Percentiles rank a stretch among this genome's conserved stretches.
phyloP scores from a whole-genome alignment of 1,140 invertebrate species.

The Antheraea pernyi region DNA sequence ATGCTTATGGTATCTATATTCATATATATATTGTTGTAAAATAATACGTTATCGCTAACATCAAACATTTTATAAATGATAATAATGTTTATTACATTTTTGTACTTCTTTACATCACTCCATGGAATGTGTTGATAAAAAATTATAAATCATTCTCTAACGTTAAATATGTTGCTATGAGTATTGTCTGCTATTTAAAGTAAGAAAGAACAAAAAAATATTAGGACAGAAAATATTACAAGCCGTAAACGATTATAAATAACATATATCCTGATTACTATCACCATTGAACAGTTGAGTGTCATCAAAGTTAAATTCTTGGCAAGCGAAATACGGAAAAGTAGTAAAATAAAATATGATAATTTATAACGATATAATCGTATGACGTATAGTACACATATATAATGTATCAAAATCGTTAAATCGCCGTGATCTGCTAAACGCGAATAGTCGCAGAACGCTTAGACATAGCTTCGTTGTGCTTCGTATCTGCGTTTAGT shows the following conservation, averaged over 20 bases:
- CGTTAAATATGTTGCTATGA: not conserved
- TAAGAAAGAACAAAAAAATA: no score
- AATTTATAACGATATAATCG: not conserved
- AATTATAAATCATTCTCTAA: not conserved
- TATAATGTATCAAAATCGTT: slow-evolving; percentile 6
- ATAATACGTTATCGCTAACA: no score
- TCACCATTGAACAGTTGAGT: not conserved
- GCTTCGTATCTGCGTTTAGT: slow-evolving; percentile 37
- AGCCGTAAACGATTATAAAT: not conserved
- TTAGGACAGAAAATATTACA: no score
- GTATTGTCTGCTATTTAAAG: not conserved
- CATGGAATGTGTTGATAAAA: not conserved
- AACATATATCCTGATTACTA: not conserved
- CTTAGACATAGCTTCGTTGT: slow-evolving; percentile 5
- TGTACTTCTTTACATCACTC: no score
- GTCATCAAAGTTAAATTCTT: not conserved
- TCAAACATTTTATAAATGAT: no score
- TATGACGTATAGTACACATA: not conserved
- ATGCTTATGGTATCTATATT: no score
- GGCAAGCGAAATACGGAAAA: not conserved
- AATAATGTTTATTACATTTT: no score
- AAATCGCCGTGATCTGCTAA: slow-evolving; percentile 7
- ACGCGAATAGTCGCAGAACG: slow-evolving; percentile 37
- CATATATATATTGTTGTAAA: no score
- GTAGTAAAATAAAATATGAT: not conserved